Percentiles rank a stretch among this genome's conserved stretches.
Conservation (phyloP, 2,888 invertebrate species). For the Himalopsyche tibetana region DNA sequence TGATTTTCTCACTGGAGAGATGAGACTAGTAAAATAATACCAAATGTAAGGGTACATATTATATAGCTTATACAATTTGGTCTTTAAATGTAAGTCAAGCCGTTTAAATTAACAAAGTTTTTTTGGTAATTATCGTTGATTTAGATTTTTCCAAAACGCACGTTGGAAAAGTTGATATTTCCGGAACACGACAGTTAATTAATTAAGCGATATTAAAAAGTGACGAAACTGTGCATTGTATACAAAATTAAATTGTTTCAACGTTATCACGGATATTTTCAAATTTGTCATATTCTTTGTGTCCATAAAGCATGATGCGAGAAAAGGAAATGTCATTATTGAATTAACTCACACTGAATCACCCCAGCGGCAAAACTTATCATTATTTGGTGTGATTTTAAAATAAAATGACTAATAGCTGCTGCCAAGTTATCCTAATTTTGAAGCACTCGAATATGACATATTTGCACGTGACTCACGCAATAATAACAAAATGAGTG, state of each 20-base stretch:
- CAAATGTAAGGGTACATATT: too few species aligned
- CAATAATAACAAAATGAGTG: too few species aligned
- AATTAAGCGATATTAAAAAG: not conserved
- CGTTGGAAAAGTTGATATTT: not conserved
- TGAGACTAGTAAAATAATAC: too few species aligned
- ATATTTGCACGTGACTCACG: too few species aligned
- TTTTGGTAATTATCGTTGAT: not conserved
- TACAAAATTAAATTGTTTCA: too few species aligned
- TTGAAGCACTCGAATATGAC: too few species aligned
- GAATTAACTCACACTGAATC: not conserved
- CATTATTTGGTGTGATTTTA: not conserved
- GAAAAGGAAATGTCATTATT: not conserved
- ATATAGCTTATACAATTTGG: not conserved
- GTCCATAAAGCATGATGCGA: not conserved
- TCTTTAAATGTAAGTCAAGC: not conserved
- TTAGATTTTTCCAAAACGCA: too few species aligned
- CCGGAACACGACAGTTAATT: not conserved
- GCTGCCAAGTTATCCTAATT: too few species aligned
- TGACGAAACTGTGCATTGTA: too few species aligned
- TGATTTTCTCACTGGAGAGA: too few species aligned
- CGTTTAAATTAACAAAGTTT: not conserved
- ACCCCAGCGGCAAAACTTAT: not conserved
- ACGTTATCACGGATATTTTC: too few species aligned
- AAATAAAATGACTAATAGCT: constrained; percentile 27
- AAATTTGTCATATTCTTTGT: not conserved